A percentile compares a stretch with the other conserved stretches of the same genome.
Evolutionary conservation across 2,113 vertebrate species (phyloP).

Genomic region (Phrynocephalus versicolor): DNA sequence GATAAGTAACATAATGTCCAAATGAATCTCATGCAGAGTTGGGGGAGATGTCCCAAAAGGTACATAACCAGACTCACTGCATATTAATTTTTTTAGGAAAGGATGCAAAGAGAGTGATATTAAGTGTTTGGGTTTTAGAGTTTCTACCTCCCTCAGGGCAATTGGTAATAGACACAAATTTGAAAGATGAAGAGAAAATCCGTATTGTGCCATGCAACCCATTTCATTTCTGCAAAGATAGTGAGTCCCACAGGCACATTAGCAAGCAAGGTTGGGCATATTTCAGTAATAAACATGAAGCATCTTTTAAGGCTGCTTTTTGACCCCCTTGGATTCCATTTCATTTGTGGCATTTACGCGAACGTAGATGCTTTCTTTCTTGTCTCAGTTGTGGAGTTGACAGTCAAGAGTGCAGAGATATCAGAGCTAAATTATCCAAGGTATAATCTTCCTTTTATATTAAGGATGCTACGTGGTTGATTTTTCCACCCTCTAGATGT

Average conservation of each 20-base stretch:
- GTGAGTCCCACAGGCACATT: not conserved
- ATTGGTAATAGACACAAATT: not conserved
- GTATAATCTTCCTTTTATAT: no score
- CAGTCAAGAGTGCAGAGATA: no score
- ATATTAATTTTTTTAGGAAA: not conserved
- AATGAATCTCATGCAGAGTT: not conserved
- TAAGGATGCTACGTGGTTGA: no score
- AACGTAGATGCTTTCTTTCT: not conserved
- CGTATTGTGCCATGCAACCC: fast-evolving
- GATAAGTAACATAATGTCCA: not conserved
- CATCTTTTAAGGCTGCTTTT: not conserved
- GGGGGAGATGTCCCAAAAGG: not conserved
- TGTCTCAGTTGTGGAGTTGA: no score
- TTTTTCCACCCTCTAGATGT: no score
- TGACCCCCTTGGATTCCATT: not conserved
- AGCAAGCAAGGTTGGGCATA: not conserved
- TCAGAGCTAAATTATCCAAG: no score
- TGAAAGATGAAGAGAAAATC: not conserved
- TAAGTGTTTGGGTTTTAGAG: not conserved
- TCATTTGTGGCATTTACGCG: not conserved
- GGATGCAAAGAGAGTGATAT: not conserved
- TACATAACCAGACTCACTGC: not conserved
- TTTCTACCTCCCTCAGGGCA: not conserved
- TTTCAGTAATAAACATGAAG: not conserved
- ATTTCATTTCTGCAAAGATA: slow-evolving; percentile 9